Percentiles rank a stretch among this genome's conserved stretches.
Evolutionary conservation across 2,113 vertebrate genomes (phyloP).

Genomic region (Dascyllus trimaculatus): DNA sequence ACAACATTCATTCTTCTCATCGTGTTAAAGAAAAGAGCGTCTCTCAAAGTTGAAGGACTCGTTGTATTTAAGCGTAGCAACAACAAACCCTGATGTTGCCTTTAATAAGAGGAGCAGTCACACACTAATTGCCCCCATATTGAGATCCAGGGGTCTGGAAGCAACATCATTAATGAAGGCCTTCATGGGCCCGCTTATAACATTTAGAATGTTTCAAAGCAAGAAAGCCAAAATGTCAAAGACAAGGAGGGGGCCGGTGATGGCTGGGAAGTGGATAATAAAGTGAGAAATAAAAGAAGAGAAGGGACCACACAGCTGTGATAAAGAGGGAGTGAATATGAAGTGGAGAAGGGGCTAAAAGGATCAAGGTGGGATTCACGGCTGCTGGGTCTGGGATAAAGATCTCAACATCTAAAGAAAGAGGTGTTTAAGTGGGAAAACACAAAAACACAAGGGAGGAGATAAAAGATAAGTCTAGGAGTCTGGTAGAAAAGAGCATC

Average conservation of each 20-base stretch:
- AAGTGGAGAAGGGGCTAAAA: neutral
- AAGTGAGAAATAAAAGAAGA: constrained; percentile 43
- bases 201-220: constrained; percentile 73
- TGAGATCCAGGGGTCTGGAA: constrained; percentile 65
- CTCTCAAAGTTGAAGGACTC: constrained; percentile 47
- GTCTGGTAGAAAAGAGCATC: neutral
- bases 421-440: constrained; percentile 21
- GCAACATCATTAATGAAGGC: constrained; percentile 58
- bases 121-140: constrained; percentile 67
- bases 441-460: constrained; percentile 21
- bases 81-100: constrained; percentile 32
- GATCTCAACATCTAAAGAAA: constrained; percentile 41
- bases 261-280: constrained; percentile 50
- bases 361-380: constrained; percentile 33
- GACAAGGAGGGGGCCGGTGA: constrained; percentile 55
- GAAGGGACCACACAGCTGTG: constrained; percentile 44
- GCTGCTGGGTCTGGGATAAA: constrained; percentile 25
- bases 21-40: constrained; percentile 23
- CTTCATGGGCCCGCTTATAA: constrained; percentile 65
- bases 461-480: constrained; percentile 7
- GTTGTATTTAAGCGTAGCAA: constrained; percentile 36
- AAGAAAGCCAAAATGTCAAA: constrained; percentile 71
- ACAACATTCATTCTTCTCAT: neutral
- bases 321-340: constrained; percentile 26
- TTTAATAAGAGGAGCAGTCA: constrained; percentile 46